phyloP scores from a whole-genome alignment of 2,888 invertebrate genomes.

The Drosophila stalkeri region DNA sequence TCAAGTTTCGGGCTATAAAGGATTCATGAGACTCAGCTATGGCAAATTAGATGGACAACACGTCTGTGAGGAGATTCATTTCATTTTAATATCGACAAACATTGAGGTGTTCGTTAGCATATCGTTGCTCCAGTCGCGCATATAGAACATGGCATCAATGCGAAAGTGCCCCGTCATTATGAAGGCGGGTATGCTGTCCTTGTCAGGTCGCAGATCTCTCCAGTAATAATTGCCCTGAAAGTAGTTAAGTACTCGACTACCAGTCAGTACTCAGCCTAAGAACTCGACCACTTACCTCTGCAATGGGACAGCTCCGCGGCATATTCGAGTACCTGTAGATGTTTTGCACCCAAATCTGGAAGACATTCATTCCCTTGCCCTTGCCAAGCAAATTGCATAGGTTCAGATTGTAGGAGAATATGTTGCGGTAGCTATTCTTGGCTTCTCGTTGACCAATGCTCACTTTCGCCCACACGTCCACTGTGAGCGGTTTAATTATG shows the following conservation, averaged over 20 bases:
- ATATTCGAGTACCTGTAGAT: constrained; percentile 44
- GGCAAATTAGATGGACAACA: constrained; percentile 30
- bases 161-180: constrained; percentile 30
- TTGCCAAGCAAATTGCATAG: constrained; percentile 43
- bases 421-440: constrained; percentile 27
- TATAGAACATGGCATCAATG: constrained; percentile 25
- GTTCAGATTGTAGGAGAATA: constrained; percentile 56
- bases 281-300: constrained; percentile 16
- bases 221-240: constrained; percentile 25
- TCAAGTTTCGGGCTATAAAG: constrained; percentile 47
- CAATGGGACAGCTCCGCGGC: constrained; percentile 36
- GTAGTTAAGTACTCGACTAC: not conserved
- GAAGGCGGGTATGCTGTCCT: constrained; percentile 24
- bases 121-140: constrained; percentile 26
- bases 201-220: constrained; percentile 18
- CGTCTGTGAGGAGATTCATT: constrained; percentile 8
- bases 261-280: not conserved
- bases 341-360: constrained; percentile 47
- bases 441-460: constrained; percentile 26
- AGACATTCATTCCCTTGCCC: constrained; percentile 27
- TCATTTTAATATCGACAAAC: constrained; percentile 34
- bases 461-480: constrained; percentile 46
- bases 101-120: constrained; percentile 32
- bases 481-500: constrained; percentile 27
- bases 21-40: constrained; percentile 62